Evolutionary conservation across 2,888 invertebrate genomes (phyloP).

Genomic region (Ormyrus labotus): DNA sequence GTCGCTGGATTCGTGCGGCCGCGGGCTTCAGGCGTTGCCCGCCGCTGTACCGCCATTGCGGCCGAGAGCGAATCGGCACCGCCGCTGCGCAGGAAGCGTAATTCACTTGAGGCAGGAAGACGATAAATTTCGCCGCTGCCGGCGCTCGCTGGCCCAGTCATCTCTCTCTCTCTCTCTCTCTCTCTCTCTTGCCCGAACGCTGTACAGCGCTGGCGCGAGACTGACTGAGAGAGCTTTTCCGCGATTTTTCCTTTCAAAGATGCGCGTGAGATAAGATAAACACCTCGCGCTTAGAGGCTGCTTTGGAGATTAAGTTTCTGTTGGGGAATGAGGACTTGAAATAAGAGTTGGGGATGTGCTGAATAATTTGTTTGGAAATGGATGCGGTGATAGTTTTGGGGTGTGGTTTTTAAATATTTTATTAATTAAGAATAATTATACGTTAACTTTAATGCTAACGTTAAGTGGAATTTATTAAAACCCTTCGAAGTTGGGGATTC

Average conservation of each 20-base stretch:
- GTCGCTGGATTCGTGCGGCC: conserved; percentile 29
- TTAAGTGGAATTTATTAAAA: no score
- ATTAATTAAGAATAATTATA: no score
- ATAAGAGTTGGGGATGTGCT: no score
- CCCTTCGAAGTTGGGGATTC: no score
- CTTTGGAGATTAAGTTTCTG: no score
- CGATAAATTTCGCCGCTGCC: conserved; percentile 52
- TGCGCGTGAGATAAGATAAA: conserved; percentile 15
- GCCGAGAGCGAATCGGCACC: conserved; percentile 38
- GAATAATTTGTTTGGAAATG: no score
- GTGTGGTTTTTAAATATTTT: no score
- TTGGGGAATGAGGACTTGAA: no score
- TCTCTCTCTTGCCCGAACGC: conserved; percentile 4
- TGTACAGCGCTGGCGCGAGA: not conserved
- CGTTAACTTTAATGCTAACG: no score
- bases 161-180: conserved; percentile 24
- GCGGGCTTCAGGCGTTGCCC: conserved; percentile 15
- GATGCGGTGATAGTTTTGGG: no score
- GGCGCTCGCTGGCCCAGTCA: conserved; percentile 8
- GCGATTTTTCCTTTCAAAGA: conserved; percentile 41
- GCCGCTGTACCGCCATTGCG: not conserved
- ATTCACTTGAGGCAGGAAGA: conserved; percentile 55
- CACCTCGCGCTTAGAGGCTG: not conserved
- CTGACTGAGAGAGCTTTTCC: conserved; percentile 23
- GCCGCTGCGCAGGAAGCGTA: conserved; percentile 47